Evolutionary conservation across 2,888 invertebrate genomes (phyloP).

Genomic region (Cenopis cana): DNA sequence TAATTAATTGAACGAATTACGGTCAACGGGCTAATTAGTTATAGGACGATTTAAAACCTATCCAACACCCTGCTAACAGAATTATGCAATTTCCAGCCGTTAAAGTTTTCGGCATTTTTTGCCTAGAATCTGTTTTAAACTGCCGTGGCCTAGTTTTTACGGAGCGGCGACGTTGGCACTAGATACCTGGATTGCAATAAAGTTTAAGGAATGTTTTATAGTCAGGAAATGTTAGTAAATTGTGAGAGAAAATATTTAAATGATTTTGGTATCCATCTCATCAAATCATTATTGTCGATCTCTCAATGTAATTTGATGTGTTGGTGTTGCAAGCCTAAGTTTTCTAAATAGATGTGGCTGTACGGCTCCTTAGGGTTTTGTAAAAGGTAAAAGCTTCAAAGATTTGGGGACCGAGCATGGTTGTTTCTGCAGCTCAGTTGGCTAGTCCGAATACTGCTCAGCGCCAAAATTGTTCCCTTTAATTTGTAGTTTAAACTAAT

Average conservation of each 20-base stretch:
- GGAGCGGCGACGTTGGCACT: conserved; percentile 5
- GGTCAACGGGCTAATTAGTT: conserved; percentile 55
- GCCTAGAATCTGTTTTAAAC: conserved; percentile 30
- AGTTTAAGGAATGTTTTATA: conserved; percentile 20
- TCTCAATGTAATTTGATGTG: too few relatives aligned
- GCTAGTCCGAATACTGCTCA: too few relatives aligned
- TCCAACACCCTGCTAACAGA: conserved; percentile 45
- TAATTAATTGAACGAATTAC: conserved; percentile 59
- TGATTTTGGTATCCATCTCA: too few relatives aligned
- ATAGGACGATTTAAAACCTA: conserved; percentile 51
- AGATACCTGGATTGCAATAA: conserved; percentile 17
- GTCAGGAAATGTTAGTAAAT: conserved; percentile 4
- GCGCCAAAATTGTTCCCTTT: too few relatives aligned
- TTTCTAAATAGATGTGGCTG: too few relatives aligned
- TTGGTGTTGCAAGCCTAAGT: too few relatives aligned
- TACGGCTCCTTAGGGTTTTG: too few relatives aligned
- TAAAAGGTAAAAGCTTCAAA: too few relatives aligned
- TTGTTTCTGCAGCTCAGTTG: too few relatives aligned
- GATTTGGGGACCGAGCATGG: too few relatives aligned
- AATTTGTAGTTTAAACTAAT: neutral
- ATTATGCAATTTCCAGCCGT: conserved; percentile 28
- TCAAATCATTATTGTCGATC: too few relatives aligned
- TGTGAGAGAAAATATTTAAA: neutral
- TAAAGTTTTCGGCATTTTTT: conserved; percentile 24
- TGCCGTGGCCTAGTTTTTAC: conserved; percentile 29